Base-by-base conservation (phyloP, 2,113 vertebrate genomes). In the Channa argus region DNA sequence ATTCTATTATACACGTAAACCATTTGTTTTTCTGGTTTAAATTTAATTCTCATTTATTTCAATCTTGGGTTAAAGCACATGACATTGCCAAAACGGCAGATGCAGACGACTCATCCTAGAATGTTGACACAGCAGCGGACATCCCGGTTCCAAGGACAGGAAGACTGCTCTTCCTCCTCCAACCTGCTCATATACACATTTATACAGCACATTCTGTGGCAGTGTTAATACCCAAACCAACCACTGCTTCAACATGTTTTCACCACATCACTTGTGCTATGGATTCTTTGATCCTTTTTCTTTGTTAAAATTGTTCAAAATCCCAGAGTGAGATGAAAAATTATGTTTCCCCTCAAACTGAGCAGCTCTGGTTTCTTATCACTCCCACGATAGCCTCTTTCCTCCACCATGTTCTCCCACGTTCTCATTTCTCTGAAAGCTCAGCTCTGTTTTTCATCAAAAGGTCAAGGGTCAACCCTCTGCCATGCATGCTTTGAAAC, bases 61-160 rank as follows among this genome's bases (percentile, higher is more conserved):
- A 38, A 4, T 38, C 41, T 69, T 14, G 52, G 24, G 13, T 78
- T 37, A 45, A 49, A 72, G 80, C 81, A 83, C 85, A 85, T 59
- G 55, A 68, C 70, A 51, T 45, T 61, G 14, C 66, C 63, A 63
- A 77, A 72, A 52, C 53, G 66, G 72, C 75, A 80, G 77, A 84
- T 69, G 74, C 36, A n/a, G 54, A 86, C 82, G 90, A 62, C 72
- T 87, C 86, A 52, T 69, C 53, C 15, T 59, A 72, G 66, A 85
- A 82, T 67, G 41, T 79, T 76, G 90, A 83, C 77, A 82, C 54
- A 82, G 80, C 76, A 83, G 80, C 82, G 93, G 93, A 94, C 90
- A 92, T 95, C 93, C 94, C 64, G 82, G 62, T 86, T 91, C 90
- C 92, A 93, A 93, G 89, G 92, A 92, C 93, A 90, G 93, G 92